Base-by-base conservation (phyloP, 2,113 vertebrate species). In the Sialia sialis region DNA sequence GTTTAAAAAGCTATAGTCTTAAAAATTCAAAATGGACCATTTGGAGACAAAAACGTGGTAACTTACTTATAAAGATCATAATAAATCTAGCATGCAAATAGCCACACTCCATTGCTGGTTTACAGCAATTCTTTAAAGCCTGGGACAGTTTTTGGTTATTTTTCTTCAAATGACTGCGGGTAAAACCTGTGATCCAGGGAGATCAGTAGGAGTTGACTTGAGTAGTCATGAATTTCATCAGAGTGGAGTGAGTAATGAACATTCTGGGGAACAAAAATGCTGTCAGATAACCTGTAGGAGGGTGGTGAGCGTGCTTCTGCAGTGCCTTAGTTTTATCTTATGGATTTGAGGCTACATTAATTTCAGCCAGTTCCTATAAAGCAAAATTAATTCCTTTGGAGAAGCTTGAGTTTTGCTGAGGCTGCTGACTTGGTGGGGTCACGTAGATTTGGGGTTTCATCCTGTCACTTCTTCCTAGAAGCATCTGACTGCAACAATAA, bases 251-350 rank as follows among this genome's bases (percentile, higher is more conserved):
- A 93, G 76, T 77, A 92, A 60, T 69, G 34, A 72, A 43, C 46
- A 34, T 48, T 46, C n/a, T 48, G 41, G 23, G 78, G 1, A 17
- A 51, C 67, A 78, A 90, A 76, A 55, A 4, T 18, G 49, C 59
- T 36, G 34, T 83, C 77, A 73, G 46, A 62, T 83, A 92, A 75
- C 77, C 74, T 79, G 52, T 78, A 70, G 89, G 82, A 91, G 72
- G 39, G 59, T 44, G 38, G 27, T 63, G 70, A 59, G 51, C 4
- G 2, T 26, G 41, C 44, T 36, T 88, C 87, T 74, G 51, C 60
- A 38, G 39, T 81, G 76, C 41, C 17, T 84, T 48, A 39, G 56
- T 17, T 83, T 32, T 62, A 16, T 73, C 43, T 76, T 36, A 12
- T 11, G 25, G 67, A 34, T 1, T 66, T 84, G 55, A 74, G 66